Base-by-base conservation (phyloP, 2,888 invertebrate species). In the Chrysotoxum bicinctum region DNA sequence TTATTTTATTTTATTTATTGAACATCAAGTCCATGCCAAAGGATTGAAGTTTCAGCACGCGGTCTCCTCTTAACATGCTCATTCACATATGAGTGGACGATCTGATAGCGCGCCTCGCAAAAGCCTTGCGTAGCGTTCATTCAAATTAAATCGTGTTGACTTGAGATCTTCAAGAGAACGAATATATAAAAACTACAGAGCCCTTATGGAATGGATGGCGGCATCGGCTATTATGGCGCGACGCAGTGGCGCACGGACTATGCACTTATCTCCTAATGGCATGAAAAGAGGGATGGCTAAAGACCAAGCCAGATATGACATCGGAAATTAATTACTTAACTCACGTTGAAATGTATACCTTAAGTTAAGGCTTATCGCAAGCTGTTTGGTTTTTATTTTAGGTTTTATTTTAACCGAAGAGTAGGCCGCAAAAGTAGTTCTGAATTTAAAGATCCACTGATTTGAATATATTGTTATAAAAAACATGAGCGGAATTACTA, bases 251-350 rank as follows among this genome's bases (percentile, higher is more conserved):
- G 10, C 54, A 21, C 7, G 14, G 21, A 37, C 19, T 19, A 54
- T 54, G 19, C 58, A 58, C 58, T 58, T 58, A 58, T 58, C 58
- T 37, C 21, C 21, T 56, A 58, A 35, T 58, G 58, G 58, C n/a
- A n/a, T n/a, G 50, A 40, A 16, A 43, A 43, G 7, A 21, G 32
- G 30, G 12, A 35, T 37, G 45, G 21, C 32, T 32, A 56, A 37
- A 58, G 40, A 43, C 69, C 10, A 62, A 43, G 50, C 60, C 45
- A 66, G 73, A 83, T 83, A 83, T 77, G 82, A 83, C 82, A 77
- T 83, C 77, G 77, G 54, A 77, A 83, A 77, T 83, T 83, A 83
- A 83, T 83, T 83, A 83, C 77, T 83, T 77, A 64, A 83, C 73
- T 82, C 68, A 56, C 30, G 66, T n/a, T n/a, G n/a, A n/a, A n/a